These are phyloP conservation scores for Drosophila cardini DNA, from an alignment of 1,140 invertebrate genomes.

Conservation along the genomic window DNA sequence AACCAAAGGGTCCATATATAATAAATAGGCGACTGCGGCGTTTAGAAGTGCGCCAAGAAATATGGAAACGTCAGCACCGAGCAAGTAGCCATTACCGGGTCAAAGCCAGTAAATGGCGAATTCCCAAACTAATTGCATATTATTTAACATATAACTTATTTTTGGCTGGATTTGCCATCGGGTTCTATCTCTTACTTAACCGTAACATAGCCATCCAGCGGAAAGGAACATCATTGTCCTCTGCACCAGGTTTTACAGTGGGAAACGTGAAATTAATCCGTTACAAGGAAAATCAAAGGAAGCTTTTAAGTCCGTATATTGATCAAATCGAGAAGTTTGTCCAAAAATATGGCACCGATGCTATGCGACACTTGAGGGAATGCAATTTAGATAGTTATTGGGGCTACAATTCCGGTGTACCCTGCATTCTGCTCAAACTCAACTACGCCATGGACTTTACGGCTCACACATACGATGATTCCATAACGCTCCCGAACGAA, in stretches of 20 bases:
- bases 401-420: slow-evolving; percentile 45
- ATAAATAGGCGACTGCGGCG: slow-evolving; percentile 18
- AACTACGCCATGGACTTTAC: slow-evolving; percentile 52
- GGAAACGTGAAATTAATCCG: slow-evolving; percentile 41
- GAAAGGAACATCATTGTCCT: slow-evolving; percentile 42
- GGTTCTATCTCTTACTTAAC: not conserved
- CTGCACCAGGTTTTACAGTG: slow-evolving; percentile 27
- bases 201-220: slow-evolving; percentile 14
- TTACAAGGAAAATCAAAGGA: slow-evolving; percentile 2
- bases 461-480: slow-evolving; percentile 39
- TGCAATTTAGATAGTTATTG: slow-evolving; percentile 57
- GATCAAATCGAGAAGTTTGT: slow-evolving; percentile 28
- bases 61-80: not conserved
- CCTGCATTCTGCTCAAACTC: slow-evolving; percentile 60
- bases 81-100: not conserved
- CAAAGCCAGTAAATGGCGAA: not conserved
- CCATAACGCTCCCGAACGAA: slow-evolving; percentile 21
- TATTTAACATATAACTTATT: slow-evolving; percentile 10
- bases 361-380: slow-evolving; percentile 3
- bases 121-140: slow-evolving; percentile 14
- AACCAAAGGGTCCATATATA: slow-evolving; percentile 23
- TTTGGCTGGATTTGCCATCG: not conserved
- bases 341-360: slow-evolving; percentile 20
- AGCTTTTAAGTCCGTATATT: slow-evolving; percentile 10
- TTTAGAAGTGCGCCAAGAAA: not conserved